These are phyloP conservation scores for Orientallactaga bullata DNA, from an alignment of 2,113 vertebrate species.

Conservation along the genomic window DNA sequence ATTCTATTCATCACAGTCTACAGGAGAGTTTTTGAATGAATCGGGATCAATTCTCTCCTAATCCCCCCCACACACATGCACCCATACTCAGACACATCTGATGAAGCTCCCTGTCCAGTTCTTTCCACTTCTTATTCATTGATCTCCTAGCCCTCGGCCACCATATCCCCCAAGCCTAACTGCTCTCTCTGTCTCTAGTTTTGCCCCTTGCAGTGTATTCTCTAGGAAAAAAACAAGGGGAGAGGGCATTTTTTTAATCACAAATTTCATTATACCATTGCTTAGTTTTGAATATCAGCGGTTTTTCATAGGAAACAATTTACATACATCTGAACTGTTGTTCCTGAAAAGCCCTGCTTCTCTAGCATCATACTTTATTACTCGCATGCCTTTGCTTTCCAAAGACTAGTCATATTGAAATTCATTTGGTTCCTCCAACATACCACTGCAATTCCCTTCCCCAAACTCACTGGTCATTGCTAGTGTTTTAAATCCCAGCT, in stretches of 20 bases:
- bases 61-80: accelerated
- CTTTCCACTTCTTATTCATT: not conserved
- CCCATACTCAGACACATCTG: not conserved
- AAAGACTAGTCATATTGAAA: not conserved
- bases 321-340: conserved; percentile 29
- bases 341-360: not conserved
- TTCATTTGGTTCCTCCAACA: not conserved
- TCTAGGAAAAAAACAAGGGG: not conserved
- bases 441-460: not conserved
- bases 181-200: not conserved
- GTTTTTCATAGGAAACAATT: conserved; percentile 34
- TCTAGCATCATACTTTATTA: not conserved
- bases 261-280: not conserved
- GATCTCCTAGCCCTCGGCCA: not conserved
- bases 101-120: not conserved
- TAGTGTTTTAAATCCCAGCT: conserved; percentile 3
- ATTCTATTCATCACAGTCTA: not conserved
- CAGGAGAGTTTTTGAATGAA: not conserved
- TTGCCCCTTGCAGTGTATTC: not conserved
- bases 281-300: not conserved
- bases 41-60: not conserved
- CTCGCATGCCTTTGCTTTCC: not conserved
- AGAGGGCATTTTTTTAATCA: not conserved
- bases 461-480: not conserved
- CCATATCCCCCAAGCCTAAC: not conserved